Evolutionary conservation across 2,113 vertebrate genomes (phyloP).

Genomic region (Xyliphius kryptos): DNA sequence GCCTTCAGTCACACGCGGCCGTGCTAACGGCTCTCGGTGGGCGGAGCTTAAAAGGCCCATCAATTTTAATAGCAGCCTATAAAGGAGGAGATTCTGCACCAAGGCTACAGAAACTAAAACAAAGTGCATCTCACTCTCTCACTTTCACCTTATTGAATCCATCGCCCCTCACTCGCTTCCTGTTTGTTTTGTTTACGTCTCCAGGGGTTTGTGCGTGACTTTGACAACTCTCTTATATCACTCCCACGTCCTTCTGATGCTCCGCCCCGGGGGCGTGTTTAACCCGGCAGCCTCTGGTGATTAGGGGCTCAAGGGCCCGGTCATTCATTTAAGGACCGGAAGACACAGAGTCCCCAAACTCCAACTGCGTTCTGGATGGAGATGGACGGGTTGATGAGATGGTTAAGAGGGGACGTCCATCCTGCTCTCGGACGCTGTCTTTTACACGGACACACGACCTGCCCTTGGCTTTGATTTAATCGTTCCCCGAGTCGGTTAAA

Average conservation of each 20-base stretch:
- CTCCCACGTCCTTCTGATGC: conserved; percentile 31
- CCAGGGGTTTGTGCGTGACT: no score
- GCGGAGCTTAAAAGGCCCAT: conserved; percentile 56
- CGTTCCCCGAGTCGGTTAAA: not conserved
- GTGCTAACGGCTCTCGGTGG: conserved; percentile 47
- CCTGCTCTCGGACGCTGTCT: conserved; percentile 42
- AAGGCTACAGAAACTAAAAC: no score
- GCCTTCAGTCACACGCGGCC: conserved; percentile 58
- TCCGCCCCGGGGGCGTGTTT: conserved; percentile 47
- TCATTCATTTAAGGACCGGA: conserved; percentile 54
- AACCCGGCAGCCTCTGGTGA: conserved; percentile 57
- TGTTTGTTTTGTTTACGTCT: no score
- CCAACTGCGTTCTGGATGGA: conserved; percentile 49
- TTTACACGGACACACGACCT: conserved; percentile 30
- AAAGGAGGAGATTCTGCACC: not conserved
- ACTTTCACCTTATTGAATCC: no score
- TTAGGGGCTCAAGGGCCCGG: conserved; percentile 56
- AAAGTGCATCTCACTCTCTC: no score
- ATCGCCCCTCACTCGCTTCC: no score
- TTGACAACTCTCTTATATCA: conserved; percentile 6
- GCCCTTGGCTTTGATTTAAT: conserved; percentile 49
- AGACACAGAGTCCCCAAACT: conserved; percentile 44
- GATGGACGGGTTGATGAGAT: conserved; percentile 50
- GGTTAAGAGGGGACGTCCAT: conserved; percentile 47
- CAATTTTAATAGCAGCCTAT: conserved; percentile 60